Conservation (phyloP, 2,888 invertebrate species). For the Pristionchus fissidentatus region DNA sequence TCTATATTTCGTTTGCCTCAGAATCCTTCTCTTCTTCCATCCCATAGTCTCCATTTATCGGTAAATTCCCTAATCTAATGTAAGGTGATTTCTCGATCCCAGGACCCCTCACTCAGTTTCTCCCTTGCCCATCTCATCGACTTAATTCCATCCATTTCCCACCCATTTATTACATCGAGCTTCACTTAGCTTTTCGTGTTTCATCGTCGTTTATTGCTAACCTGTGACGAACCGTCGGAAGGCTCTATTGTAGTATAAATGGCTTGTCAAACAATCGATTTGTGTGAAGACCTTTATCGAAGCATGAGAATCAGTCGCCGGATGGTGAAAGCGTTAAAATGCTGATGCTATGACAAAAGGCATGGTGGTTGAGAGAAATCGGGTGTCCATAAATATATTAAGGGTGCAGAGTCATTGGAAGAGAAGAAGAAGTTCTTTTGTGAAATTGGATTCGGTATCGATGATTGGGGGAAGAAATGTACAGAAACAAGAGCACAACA, state of each 20-base stretch:
- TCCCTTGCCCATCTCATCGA: constrained; percentile 6
- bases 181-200: neutral
- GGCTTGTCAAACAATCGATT: neutral
- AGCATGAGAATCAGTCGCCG: neutral
- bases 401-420: neutral
- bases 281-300: constrained; percentile 25
- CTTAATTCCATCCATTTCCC: neutral
- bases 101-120: constrained; percentile 19
- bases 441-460: neutral
- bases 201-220: neutral
- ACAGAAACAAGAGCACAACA: neutral
- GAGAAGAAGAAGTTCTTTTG: too few species aligned
- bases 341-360: constrained; percentile 34
- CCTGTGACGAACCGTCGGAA: neutral
- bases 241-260: neutral
- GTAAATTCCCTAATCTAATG: too few species aligned
- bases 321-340: neutral
- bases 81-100: too few species aligned
- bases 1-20: too few species aligned
- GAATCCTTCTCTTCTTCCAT: too few species aligned
- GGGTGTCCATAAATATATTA: constrained; percentile 22
- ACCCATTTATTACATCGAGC: neutral
- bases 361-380: neutral
- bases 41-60: too few species aligned
- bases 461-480: constrained; percentile 5